A percentile compares a stretch with the other conserved stretches of the same genome.
These are phyloP conservation scores for Ganaspis sp. DNA, from an alignment of 1,140 invertebrate genomes.

Conservation along the genomic window DNA sequence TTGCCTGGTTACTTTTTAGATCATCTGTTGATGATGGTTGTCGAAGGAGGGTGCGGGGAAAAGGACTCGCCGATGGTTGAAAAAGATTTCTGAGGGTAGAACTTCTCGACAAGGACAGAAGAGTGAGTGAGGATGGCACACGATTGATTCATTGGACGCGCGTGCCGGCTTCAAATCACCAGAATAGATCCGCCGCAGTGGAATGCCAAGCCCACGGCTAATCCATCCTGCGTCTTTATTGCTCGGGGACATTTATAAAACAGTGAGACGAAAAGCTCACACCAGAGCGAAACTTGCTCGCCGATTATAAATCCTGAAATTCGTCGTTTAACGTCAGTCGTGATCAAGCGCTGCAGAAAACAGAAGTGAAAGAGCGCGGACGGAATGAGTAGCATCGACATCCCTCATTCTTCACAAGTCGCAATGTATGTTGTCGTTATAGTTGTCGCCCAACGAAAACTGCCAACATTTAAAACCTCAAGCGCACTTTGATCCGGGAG, in stretches of 20 bases:
- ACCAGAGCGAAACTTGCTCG: constrained; percentile 5
- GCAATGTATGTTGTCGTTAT: constrained; percentile 42
- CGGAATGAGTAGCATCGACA: constrained; percentile 46
- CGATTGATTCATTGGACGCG: constrained; percentile 73
- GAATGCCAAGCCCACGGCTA: constrained; percentile 64
- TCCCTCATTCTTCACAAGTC: constrained; percentile 40
- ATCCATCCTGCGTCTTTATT: constrained; percentile 71
- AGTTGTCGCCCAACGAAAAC: constrained; percentile 28
- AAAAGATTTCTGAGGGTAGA: constrained; percentile 39
- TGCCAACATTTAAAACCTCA: background rate
- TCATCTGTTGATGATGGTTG: constrained; percentile 16
- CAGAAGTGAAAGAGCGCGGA: constrained; percentile 19
- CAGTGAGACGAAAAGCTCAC: constrained; percentile 41
- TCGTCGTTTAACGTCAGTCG: background rate
- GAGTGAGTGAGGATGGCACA: constrained; percentile 43
- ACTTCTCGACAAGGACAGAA: constrained; percentile 15
- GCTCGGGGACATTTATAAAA: constrained; percentile 68
- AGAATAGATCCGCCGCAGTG: constrained; percentile 66
- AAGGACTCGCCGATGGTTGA: constrained; percentile 35
- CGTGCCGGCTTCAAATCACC: constrained; percentile 71
- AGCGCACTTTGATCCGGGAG: background rate
- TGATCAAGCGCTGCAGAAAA: constrained; percentile 27
- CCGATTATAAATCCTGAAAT: constrained; percentile 51
- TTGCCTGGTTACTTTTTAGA: too few relatives aligned
- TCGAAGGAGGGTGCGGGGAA: constrained; percentile 30